Evolutionary conservation across 2,888 invertebrate species (phyloP), one percentile per base, ranked within the genome.

Genomic region (Drosophila pseudotalamancana): DNA sequence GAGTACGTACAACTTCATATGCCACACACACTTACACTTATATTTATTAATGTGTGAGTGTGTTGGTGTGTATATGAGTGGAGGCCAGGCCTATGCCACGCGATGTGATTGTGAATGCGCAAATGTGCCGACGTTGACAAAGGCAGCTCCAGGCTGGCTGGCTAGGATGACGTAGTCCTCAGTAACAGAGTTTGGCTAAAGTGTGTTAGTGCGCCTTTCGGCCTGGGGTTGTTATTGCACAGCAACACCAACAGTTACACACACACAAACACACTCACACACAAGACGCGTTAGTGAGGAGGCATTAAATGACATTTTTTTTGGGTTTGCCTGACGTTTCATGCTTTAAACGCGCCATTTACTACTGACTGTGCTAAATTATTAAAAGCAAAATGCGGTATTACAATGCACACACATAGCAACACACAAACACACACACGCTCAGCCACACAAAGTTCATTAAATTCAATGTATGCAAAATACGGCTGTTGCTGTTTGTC

Each of bases 61-160:
- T 35, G 35, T 64, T 45, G 59, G 32, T 65, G 27, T 60, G 48
- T 49, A 61, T 68, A 57, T 56, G 37, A 29, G 45, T 53, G 61
- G 65, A 72, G 72, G 75, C 65, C 49, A 76, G 86, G 73, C 73
- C 79, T 83, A 66, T 77, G 74, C 81, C 81, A 82, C 81, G 81
- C 81, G 81, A 82, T 82, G 81, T 81, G 87, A 84, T 81, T 81
- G 87, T 81, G 72, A 87, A 71, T 81, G 81, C 87, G 81, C 87
- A 81, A 81, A 81, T 81, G 81, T 83, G 84, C 68, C 84, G 80
- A 81, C 73, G 67, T 51, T 63, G 70, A 48, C 76, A 67, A 71
- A 68, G 68, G 42, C 72, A 68, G 73, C 37, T 71, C 71, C 80
- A 61, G 57, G 54, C 53, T 53, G 50, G 6, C 67, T 76, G 66